These are phyloP conservation scores for Epizoanthus stellaris DNA, from an alignment of 92 coral and sea anemone genomes.

Conservation along the genomic window DNA sequence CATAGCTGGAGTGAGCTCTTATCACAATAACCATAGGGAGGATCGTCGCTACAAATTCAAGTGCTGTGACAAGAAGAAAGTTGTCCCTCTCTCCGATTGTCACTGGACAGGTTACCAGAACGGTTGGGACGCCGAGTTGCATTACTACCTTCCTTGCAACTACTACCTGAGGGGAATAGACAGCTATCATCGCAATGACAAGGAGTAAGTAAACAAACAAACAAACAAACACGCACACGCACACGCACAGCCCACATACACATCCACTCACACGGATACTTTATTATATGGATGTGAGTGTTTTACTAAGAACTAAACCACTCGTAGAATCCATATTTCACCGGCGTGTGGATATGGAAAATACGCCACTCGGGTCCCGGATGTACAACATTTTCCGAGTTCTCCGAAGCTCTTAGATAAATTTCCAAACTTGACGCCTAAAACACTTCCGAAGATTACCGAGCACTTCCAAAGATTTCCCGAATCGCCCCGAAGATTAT, in stretches of 20 bases:
- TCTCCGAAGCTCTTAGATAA: neutral
- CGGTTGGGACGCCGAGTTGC: slow-evolving; percentile 17
- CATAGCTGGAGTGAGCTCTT: slow-evolving; percentile 12
- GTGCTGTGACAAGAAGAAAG: slow-evolving; percentile 13
- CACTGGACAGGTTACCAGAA: slow-evolving; percentile 33
- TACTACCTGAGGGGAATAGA: slow-evolving; percentile 6
- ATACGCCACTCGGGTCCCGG: too few relatives aligned
- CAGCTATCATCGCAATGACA: slow-evolving; percentile 20
- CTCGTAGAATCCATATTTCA: neutral
- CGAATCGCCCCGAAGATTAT: too few relatives aligned
- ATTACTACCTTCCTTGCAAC: neutral
- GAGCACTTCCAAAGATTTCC: too few relatives aligned
- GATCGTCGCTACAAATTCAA: slow-evolving; percentile 12
- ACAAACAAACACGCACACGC: neutral
- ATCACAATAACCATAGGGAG: neutral
- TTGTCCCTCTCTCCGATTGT: neutral
- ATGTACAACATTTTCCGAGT: too few relatives aligned
- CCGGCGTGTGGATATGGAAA: too few relatives aligned
- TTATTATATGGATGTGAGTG: neutral
- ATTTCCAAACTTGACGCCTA: too few relatives aligned
- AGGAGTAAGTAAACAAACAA: slow-evolving; percentile 2
- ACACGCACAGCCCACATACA: neutral
- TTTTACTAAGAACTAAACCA: neutral
- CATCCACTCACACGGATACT: neutral
- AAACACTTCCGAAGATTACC: too few relatives aligned